Base-by-base conservation (phyloP, 2,888 invertebrate species). In the Sarcophaga subvicina region DNA sequence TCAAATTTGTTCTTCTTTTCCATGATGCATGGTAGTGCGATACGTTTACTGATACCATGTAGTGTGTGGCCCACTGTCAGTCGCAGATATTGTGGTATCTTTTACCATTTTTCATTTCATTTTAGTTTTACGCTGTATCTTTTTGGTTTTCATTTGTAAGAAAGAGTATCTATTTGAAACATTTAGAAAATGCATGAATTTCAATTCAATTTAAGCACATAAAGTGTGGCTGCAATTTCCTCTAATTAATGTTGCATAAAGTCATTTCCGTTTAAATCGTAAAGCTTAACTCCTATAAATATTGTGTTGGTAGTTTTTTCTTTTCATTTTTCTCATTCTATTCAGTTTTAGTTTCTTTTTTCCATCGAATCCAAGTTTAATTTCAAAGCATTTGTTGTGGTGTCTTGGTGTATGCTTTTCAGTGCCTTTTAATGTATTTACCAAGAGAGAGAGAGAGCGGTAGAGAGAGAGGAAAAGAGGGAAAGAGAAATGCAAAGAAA, bases 141-240 rank as follows among this genome's bases (percentile, higher is more conserved):
- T 54, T 54, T 22, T 22, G 22, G 54, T 17, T 54, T 54, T 3
- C 17, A 14, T 54, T 54, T 17, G 37, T 10, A 37, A 37, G 54
- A 54, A 49, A 49, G 54, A 54, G 47, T 69, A 63, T 76, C 73
- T 80, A 70, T 82, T 86, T 86, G 77, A 86, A 80, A 20, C 72
- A 80, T 82, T 83, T 83, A 80, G 69, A 47, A 63, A 83, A 86
- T 69, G 77, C 83, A 86, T 83, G 80, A 80, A 78, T 80, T 86
- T 73, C 80, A 83, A 83, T 86, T 86, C 72, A 86, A 86, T 86
- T 83, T 86, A 63, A 75, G 49, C 80, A 86, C 77, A 86, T 83
- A 83, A 86, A 86, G 86, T 86, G 86, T 80, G 86, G 83, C 83
- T 86, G 80, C 86, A 80, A 83, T 86, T 86, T 86, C 83, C 86